Conservation (phyloP, 2,113 vertebrate species). For the Phodopus roborovskii region DNA sequence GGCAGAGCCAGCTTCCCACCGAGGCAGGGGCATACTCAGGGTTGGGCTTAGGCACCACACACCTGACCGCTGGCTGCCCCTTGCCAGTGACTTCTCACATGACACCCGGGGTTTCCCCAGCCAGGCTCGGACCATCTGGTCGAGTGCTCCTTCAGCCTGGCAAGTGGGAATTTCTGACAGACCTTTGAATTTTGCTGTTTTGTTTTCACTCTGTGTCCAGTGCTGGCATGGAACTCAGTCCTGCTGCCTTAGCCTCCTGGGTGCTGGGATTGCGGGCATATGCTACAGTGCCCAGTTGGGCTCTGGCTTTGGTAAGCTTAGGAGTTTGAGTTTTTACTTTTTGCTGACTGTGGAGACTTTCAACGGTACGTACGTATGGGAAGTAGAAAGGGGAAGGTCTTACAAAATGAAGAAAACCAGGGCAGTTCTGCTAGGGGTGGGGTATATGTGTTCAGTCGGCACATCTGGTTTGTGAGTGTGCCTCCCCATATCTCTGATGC, state of each 20-base stretch:
- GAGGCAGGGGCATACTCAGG: slow-evolving; percentile 15
- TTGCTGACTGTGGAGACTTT: neutral
- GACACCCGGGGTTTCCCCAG: neutral
- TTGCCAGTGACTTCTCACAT: neutral
- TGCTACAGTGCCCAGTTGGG: neutral
- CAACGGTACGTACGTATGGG: neutral
- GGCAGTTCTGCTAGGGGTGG: neutral
- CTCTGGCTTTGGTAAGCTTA: slow-evolving; percentile 30
- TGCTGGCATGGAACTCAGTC: neutral
- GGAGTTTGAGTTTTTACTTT: neutral
- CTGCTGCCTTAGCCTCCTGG: neutral
- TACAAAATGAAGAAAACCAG: neutral
- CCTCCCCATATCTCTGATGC: neutral
- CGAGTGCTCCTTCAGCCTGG: neutral
- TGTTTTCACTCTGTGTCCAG: neutral
- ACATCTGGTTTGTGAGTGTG: neutral
- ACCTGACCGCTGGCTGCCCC: neutral
- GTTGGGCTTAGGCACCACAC: neutral
- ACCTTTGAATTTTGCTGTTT: neutral
- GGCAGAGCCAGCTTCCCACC: neutral
- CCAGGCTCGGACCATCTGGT: neutral
- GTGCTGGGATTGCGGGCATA: neutral
- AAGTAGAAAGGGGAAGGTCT: neutral
- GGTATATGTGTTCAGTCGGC: neutral
- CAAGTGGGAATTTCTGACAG: neutral